These are phyloP conservation scores for Aphelinus certus DNA, from an alignment of 1,140 invertebrate species.

Conservation along the genomic window DNA sequence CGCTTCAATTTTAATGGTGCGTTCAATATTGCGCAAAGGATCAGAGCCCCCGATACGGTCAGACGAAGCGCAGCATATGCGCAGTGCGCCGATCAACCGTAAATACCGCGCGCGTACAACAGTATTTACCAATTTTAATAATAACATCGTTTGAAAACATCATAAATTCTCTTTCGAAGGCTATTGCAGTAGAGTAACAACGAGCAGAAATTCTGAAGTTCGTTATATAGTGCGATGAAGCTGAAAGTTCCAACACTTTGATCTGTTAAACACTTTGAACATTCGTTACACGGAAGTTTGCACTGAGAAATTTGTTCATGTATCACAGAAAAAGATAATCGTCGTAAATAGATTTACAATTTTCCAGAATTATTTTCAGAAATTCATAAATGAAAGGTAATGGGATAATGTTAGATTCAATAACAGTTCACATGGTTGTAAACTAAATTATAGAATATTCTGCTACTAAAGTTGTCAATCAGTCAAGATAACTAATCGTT, in stretches of 20 bases:
- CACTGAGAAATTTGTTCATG: not conserved
- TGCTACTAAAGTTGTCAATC: too few species aligned
- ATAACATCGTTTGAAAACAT: too few species aligned
- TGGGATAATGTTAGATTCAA: too few species aligned
- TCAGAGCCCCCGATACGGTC: not conserved
- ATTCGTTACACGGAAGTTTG: not conserved
- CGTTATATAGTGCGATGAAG: not conserved
- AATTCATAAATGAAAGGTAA: too few species aligned
- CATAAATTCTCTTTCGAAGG: too few species aligned
- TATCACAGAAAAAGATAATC: too few species aligned
- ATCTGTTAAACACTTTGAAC: slow-evolving; percentile 15
- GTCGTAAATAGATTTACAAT: too few species aligned
- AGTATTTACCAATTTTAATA: slow-evolving; percentile 1
- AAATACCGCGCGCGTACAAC: not conserved
- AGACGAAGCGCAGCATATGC: not conserved
- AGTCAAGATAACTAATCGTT: not conserved
- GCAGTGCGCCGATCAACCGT: not conserved
- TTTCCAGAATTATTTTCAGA: too few species aligned
- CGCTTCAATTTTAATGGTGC: slow-evolving; percentile 2
- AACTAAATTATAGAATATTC: too few species aligned
- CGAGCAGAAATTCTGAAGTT: not conserved
- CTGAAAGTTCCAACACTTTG: not conserved
- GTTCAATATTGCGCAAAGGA: slow-evolving; percentile 8
- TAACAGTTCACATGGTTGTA: too few species aligned
- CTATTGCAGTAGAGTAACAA: not conserved